Conservation (phyloP, 1,140 invertebrate species). For the Scaptomyza montana region DNA sequence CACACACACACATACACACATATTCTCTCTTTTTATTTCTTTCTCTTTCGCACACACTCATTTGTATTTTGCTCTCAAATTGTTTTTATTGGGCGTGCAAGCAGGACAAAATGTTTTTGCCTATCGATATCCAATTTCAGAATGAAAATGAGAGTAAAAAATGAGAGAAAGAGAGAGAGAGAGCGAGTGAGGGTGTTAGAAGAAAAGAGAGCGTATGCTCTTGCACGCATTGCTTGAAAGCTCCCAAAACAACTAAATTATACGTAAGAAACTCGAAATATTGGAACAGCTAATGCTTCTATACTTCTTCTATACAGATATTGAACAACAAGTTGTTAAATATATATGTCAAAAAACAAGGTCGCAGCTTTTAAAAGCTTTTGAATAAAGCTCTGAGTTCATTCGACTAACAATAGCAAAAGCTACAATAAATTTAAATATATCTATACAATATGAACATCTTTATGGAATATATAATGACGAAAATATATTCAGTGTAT, state of each 20-base stretch:
- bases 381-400: background rate
- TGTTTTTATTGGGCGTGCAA: conserved; percentile 15
- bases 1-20: background rate
- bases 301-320: no score
- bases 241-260: background rate
- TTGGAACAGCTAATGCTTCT: background rate
- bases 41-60: background rate
- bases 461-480: background rate
- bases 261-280: background rate
- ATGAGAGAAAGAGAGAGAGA: background rate
- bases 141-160: conserved; percentile 7
- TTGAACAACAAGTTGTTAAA: background rate
- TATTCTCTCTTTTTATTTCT: background rate
- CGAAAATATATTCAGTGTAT: background rate
- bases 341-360: conserved; percentile 2
- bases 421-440: conserved; percentile 9
- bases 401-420: conserved; percentile 9
- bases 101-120: conserved; percentile 10
- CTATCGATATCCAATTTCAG: conserved; percentile 69
- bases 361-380: conserved; percentile 12
- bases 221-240: conserved; percentile 9
- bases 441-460: background rate
- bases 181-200: background rate
- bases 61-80: background rate
- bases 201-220: background rate